Percentiles rank a stretch among this genome's conserved stretches.
These are phyloP conservation scores for Xestia sexstrigata DNA, from an alignment of 2,888 invertebrate genomes.

Conservation along the genomic window DNA sequence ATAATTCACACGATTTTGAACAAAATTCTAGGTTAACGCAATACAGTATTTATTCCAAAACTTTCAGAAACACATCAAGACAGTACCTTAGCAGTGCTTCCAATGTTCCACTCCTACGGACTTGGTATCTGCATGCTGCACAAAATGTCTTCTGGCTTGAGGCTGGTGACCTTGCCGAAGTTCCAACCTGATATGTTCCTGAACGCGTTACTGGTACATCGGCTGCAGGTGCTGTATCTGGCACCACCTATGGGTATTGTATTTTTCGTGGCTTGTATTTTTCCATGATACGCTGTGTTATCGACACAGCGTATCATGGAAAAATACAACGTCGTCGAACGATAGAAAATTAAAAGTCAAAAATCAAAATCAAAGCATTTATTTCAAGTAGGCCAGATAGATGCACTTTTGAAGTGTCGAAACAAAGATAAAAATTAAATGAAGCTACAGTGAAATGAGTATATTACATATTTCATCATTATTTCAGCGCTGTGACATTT, in stretches of 20 bases:
- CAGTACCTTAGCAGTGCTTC: slow-evolving; percentile 91
- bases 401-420: no score
- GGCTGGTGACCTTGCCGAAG: slow-evolving; percentile 92
- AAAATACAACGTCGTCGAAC: no score
- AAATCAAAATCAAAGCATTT: no score
- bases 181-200: slow-evolving; percentile 93
- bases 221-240: slow-evolving; percentile 91
- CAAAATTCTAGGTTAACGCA: no score
- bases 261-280: background rate
- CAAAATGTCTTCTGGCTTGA: slow-evolving; percentile 91
- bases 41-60: background rate
- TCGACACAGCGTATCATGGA: no score
- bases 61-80: slow-evolving; percentile 87
- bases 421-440: no score
- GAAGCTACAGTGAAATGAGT: background rate
- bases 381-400: no score
- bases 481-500: no score
- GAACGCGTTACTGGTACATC: slow-evolving; percentile 90
- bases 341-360: background rate
- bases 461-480: background rate
- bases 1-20: background rate
- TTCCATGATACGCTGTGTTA: background rate
- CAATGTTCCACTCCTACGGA: slow-evolving; percentile 95
- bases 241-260: slow-evolving; percentile 95
- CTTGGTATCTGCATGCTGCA: slow-evolving; percentile 90